Base-by-base conservation (phyloP, 2,888 invertebrate genomes). In the Pseudococcus viburni region DNA sequence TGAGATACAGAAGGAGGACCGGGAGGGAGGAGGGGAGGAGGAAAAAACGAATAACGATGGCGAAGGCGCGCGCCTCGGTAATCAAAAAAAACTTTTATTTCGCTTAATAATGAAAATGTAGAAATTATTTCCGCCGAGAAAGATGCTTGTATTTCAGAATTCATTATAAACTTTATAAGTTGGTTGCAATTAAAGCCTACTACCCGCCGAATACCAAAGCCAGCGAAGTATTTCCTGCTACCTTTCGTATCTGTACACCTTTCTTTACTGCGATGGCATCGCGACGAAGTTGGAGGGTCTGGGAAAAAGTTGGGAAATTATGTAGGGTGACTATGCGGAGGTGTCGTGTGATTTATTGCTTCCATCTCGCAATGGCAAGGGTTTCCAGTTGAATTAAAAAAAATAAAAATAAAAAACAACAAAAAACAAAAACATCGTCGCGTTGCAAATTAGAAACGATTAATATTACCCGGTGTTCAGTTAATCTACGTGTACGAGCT, bases 121-220 rank as follows among this genome's bases (percentile, higher is more conserved):
- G 80, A 83, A 83, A 83, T 83, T 33, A 83, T 83, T 83, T 83
- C 77, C 77, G 59, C 15, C 12, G 68, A 42, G 80, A 46, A 83
- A 83, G 80, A 83, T 39, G 42, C 19, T 39, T 39, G 80, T 83
- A 83, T 83, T 83, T 46, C 46, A 83, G 46, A 83, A 83, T 83
- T 83, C 80, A 83, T 83, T 83, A 83, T 83, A 83, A 83, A 83
- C 42, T 83, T 83, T 83, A 77, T 64, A 64, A 64, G 26, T 83
- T 33, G 80, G 80, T 46, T 46, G 46, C 80, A 83, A 83, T 83
- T 83, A 83, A 83, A 83, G 80, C 22, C 22, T 19, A 64, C 19
- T 22, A 6, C 9, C 6, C 64, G 9, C 19, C 22, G 7, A 64
- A 64, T 64, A 22, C 64, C 64, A 9, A 64, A 64, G 11, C 64